These are phyloP conservation scores for Eupithecia abbreviata DNA, from an alignment of 2,888 invertebrate genomes.

Conservation along the genomic window DNA sequence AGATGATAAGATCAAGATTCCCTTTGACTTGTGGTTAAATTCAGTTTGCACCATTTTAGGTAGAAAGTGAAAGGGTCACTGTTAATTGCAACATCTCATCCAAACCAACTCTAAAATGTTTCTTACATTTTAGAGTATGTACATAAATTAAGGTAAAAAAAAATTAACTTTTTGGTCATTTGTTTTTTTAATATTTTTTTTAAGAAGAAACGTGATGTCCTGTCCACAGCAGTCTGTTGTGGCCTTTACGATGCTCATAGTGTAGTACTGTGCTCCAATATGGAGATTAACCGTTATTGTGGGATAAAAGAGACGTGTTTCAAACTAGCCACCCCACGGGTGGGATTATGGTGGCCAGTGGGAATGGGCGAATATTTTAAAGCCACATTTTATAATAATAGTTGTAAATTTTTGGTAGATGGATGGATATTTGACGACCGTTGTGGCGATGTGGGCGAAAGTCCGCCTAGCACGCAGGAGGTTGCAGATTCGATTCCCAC, in stretches of 20 bases:
- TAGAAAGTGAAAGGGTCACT: neutral
- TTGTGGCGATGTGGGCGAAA: no score
- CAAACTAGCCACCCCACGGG: neutral
- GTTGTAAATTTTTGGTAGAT: neutral
- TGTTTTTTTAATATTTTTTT: no score
- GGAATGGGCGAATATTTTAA: neutral
- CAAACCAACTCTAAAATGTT: no score
- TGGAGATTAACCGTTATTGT: conserved; percentile 31
- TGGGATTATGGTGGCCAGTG: neutral
- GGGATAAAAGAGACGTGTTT: neutral
- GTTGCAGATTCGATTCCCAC: no score
- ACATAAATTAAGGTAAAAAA: no score
- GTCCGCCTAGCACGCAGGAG: no score
- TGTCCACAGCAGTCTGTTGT: neutral
- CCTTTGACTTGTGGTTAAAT: neutral
- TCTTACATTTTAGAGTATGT: no score
- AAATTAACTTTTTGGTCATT: no score
- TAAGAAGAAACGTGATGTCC: neutral
- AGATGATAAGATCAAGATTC: neutral
- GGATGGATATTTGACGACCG: neutral
- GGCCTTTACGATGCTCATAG: conserved; percentile 7
- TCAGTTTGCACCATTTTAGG: neutral
- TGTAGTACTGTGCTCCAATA: conserved; percentile 23
- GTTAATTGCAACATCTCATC: no score
- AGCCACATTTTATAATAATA: neutral